Evolutionary conservation across 2,113 vertebrate genomes (phyloP).

Genomic region (Hippolais icterina): DNA sequence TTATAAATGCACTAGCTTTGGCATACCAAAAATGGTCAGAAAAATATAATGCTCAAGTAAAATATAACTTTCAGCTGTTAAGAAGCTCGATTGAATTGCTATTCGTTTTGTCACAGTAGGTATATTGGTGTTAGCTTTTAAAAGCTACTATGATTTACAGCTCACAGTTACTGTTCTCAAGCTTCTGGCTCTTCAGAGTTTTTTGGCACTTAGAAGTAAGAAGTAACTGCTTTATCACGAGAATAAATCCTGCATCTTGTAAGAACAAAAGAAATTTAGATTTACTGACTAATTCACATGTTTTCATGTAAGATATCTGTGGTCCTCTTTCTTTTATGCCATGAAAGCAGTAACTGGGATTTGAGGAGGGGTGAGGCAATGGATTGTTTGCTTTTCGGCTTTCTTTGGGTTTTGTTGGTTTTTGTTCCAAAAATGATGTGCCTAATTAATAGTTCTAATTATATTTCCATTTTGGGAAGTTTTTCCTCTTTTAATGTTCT

Average conservation of each 20-base stretch:
- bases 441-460: neutral
- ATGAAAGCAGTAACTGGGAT: neutral
- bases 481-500: neutral
- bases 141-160: neutral
- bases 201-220: neutral
- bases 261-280: neutral
- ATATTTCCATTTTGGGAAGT: neutral
- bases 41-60: neutral
- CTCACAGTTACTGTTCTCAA: neutral
- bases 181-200: neutral
- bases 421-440: neutral
- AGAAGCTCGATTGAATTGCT: neutral
- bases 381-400: neutral
- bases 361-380: neutral
- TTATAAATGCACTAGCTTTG: neutral
- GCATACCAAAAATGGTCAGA: neutral
- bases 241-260: neutral
- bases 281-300: neutral
- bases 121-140: neutral
- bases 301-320: neutral
- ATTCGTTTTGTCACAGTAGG: neutral
- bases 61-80: neutral
- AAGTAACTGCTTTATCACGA: neutral
- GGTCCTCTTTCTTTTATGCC: neutral
- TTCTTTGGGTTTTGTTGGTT: neutral